These are phyloP conservation scores for Prietella phreatophila DNA, from an alignment of 2,113 vertebrate species.

Conservation along the genomic window DNA sequence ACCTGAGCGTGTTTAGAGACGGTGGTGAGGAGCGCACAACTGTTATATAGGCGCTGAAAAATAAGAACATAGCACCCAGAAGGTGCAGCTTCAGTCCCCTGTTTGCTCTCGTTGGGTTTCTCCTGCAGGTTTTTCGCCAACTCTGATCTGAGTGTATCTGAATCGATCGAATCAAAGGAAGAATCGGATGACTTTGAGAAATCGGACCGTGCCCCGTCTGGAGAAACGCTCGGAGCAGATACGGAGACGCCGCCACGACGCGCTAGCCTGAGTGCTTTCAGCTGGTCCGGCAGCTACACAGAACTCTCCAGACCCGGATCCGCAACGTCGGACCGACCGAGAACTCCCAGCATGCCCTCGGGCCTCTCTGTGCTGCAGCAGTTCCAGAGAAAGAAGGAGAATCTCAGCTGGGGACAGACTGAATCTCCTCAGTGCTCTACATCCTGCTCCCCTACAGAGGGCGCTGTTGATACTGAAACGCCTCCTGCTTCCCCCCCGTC, in stretches of 20 bases:
- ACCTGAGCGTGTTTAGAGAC: too few relatives aligned
- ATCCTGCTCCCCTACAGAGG: conserved; percentile 18
- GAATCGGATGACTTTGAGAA: not conserved
- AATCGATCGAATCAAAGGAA: conserved; percentile 39
- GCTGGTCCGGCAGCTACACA: conserved; percentile 66
- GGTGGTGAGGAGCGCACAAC: too few relatives aligned
- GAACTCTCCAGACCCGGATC: conserved; percentile 7
- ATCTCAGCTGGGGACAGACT: not conserved
- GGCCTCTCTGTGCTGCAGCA: conserved; percentile 63
- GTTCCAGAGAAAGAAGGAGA: conserved; percentile 68
- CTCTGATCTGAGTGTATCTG: not conserved
- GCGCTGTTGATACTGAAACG: not conserved
- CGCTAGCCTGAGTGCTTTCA: conserved; percentile 66
- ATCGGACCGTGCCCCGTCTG: not conserved
- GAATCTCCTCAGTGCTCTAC: not conserved
- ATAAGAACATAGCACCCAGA: not conserved
- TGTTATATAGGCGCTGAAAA: too few relatives aligned
- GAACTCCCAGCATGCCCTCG: conserved; percentile 39
- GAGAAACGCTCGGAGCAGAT: not conserved
- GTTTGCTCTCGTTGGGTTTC: not conserved
- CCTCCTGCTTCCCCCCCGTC: conserved; percentile 58
- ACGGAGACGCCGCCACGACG: conserved; percentile 26
- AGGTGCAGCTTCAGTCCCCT: not conserved
- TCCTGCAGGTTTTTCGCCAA: conserved; percentile 32
- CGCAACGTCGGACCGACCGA: conserved; percentile 3